Base-by-base conservation (phyloP, 2,113 vertebrate species). In the Menidia beryllina region DNA sequence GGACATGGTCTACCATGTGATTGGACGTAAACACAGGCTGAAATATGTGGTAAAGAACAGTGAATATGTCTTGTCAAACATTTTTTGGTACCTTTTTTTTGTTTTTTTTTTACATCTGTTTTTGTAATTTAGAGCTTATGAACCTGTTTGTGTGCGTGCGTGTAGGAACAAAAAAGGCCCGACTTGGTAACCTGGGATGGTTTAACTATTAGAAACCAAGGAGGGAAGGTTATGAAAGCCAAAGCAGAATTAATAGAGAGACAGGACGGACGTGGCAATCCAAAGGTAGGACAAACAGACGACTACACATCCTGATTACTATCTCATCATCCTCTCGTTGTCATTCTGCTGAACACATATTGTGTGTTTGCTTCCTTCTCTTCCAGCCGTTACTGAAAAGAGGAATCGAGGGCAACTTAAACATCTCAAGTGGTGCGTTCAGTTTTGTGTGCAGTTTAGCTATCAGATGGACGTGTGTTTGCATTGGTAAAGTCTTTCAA, bases 11-110 rank as follows among this genome's bases (percentile, higher is more conserved):
- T 85, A 69, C 36, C 93, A 94, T 50, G 53, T 94, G 48, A 89
- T 94, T 64, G 91, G 93, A 61, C 90, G 91, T 9, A 94, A 91
- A 87, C 93, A 94, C 71, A 73, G 93, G 15, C 90, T 93, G 81
- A 94, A 88, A 84, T 94, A 93, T 55, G 60, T 94, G 90, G 93
- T 94, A 90, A 86, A 65, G 4, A 13, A 23, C 13, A 60, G 8
- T 51, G 3, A 61, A 53, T 2, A 20, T 24, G 2, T 9, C 7
- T 7, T 27, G 7, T 4, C 7, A 15, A 21, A 17, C 8, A 19
- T 7, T 45, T 49, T 60, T 30, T 5, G 10, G 2, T 62, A 15
- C 54, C n/a, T 36, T 17, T 2, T 38, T 47, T 5, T 43, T 63
- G 14, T 48, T 30, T 2, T 49, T 51, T 3, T 43, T 63, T n/a